These are phyloP conservation scores for Novumbra hubbsi DNA, from an alignment of 2,797 vertebrate species.

Conservation along the genomic window DNA sequence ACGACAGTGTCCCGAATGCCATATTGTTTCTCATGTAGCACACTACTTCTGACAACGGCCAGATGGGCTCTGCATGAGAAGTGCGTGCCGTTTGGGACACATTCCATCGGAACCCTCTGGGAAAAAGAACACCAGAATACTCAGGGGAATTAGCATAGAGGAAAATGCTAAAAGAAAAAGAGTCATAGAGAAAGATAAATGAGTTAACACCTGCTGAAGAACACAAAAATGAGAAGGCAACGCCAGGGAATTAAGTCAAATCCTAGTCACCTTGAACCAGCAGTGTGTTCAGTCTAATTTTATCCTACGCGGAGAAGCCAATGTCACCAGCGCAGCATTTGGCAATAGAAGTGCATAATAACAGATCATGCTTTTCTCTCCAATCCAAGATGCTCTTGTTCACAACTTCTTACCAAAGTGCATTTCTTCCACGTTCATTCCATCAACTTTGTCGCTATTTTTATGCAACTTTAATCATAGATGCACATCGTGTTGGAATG, in stretches of 20 bases:
- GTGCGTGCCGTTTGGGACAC: neutral
- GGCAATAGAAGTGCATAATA: conserved; percentile 24
- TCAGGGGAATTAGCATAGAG: conserved; percentile 70
- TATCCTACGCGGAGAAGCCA: conserved; percentile 61
- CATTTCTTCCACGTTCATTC: neutral
- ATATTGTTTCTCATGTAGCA: neutral
- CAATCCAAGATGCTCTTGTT: conserved; percentile 20
- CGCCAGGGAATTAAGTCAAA: conserved; percentile 75
- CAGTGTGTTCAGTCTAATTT: conserved; percentile 74
- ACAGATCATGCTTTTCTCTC: neutral
- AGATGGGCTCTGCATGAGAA: neutral
- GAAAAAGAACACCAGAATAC: conserved; percentile 69
- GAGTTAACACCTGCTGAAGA: conserved; percentile 71
- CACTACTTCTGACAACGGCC: neutral
- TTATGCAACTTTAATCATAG: neutral
- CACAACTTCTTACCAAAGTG: conserved; percentile 12
- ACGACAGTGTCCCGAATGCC: neutral
- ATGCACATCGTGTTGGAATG: neutral
- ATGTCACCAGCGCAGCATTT: conserved; percentile 48
- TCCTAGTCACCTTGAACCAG: conserved; percentile 77
- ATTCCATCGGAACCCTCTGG: conserved; percentile 56
- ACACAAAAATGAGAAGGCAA: conserved; percentile 69
- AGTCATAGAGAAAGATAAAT: conserved; percentile 76
- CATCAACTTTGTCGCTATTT: neutral
- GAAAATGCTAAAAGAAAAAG: conserved; percentile 73